Base-by-base conservation (phyloP, 2,888 invertebrate species). In the Cryptocephalus moraei region DNA sequence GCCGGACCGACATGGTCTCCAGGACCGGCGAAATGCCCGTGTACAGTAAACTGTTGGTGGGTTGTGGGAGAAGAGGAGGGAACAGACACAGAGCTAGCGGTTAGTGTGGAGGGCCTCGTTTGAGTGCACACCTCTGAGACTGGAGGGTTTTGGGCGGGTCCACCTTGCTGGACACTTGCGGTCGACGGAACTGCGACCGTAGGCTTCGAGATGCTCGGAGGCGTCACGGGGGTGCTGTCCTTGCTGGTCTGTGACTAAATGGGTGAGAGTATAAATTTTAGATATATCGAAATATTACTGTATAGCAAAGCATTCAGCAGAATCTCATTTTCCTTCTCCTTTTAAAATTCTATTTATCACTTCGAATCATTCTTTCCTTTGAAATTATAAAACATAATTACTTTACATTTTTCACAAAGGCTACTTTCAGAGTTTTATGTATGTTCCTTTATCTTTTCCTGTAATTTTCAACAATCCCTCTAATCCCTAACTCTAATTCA, bases 1-100 rank as follows among this genome's bases (percentile, higher is more conserved):
- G 81, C 81, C 66, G 80, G 80, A 66, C 79, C 80, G 54, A 73
- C 74, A 55, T 71, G 73, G 62, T 75, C 73, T 55, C 71, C 71
- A 52, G 73, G 70, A 42, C 70, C 69, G 56, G 70, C 62, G 49
- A 70, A 67, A 52, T 68, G 64, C 49, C 71, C 71, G 60, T 68
- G 68, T 55, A 72, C 69, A 54, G 72, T 71, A 62, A 72, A 71
- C 56, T 69, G 70, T 53, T 71, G 71, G 50, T 67, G 68, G 45
- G 67, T 69, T 41, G 59, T 53, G 68, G 69, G 57, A 66, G 62
- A 51, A 42, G 55, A 40, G 33, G 41, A 46, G 48, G 49, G 50
- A 53, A 43, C 34, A 13, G 43, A 43, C 31, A 42, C 42, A 42
- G 42, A 42, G 36, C 36, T 36, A 36, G 12, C 6, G 36, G 36